Evolutionary conservation across 53 echinoderm and acorn worm species (phyloP).

Genomic region (Holothuria scabra): DNA sequence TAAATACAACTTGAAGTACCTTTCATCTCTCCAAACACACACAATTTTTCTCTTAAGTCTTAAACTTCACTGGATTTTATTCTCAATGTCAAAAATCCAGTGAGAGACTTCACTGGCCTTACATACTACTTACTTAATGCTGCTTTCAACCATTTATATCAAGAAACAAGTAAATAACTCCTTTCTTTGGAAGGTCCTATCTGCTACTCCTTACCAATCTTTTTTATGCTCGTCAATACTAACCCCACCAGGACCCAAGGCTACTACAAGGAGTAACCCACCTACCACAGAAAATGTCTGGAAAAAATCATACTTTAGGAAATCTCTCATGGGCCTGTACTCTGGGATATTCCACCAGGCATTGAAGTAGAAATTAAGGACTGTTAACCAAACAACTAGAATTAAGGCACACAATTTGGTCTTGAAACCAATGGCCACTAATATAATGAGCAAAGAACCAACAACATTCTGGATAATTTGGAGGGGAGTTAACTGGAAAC

Average conservation of each 20-base stretch:
- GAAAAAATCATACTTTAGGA: constrained; percentile 99
- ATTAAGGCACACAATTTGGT: constrained; percentile 95
- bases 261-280: constrained; percentile 92
- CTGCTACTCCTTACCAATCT: constrained; percentile 78
- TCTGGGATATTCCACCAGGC: constrained; percentile 99
- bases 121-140: not conserved
- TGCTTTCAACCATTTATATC: not conserved
- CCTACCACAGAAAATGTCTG: constrained; percentile 99
- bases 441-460: constrained; percentile 82
- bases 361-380: constrained; percentile 97
- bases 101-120: constrained; percentile 25
- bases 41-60: no score
- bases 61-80: no score
- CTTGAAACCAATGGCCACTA: constrained; percentile 96
- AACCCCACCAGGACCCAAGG: constrained; percentile 95
- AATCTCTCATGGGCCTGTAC: constrained; percentile 91
- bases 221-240: constrained; percentile 99
- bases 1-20: no score
- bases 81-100: no score
- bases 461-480: constrained; percentile 91
- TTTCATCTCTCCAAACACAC: no score
- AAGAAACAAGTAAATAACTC: constrained; percentile 32
- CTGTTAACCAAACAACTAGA: constrained; percentile 92
- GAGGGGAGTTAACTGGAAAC: constrained; percentile 79
- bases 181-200: constrained; percentile 23